phyloP scores from a whole-genome alignment of 2,888 invertebrate species.

The Ceratothoa steindachneri region DNA sequence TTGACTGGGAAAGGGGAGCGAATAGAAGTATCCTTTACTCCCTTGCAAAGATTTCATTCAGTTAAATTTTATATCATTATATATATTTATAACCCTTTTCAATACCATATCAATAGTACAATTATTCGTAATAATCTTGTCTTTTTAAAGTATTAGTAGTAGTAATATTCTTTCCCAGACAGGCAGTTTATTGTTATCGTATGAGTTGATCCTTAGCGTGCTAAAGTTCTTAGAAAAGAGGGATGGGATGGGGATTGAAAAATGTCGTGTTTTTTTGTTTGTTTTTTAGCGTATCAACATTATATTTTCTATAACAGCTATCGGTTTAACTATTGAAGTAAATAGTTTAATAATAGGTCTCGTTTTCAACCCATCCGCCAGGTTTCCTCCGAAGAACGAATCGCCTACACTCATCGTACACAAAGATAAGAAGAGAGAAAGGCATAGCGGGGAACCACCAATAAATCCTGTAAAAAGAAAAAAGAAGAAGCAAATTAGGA shows the following conservation, averaged over 20 bases:
- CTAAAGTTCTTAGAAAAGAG: conserved; percentile 3
- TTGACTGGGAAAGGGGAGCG: neutral
- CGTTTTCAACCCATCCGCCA: conserved; percentile 97
- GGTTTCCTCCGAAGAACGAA: conserved; percentile 79
- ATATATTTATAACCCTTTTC: too few species aligned
- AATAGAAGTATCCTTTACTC: too few species aligned
- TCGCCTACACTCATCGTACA: conserved; percentile 70
- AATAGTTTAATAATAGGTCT: conserved; percentile 68
- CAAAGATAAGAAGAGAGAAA: conserved; percentile 68
- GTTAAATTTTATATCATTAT: too few species aligned
- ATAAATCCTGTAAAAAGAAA: conserved; percentile 56
- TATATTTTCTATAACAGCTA: neutral
- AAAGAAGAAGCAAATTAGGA: neutral
- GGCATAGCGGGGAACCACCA: conserved; percentile 71
- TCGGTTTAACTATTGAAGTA: neutral
- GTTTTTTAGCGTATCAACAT: neutral
- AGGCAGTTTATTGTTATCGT: neutral
- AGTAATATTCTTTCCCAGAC: too few species aligned
- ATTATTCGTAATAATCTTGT: too few species aligned
- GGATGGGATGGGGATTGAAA: too few species aligned
- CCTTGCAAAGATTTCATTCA: too few species aligned
- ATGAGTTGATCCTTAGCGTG: neutral
- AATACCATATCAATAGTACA: too few species aligned
- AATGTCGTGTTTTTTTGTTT: neutral
- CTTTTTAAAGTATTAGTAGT: too few species aligned